Percentiles rank a stretch among this genome's conserved stretches.
These are phyloP conservation scores for Tichodroma muraria DNA, from an alignment of 2,113 vertebrate species.

Conservation along the genomic window DNA sequence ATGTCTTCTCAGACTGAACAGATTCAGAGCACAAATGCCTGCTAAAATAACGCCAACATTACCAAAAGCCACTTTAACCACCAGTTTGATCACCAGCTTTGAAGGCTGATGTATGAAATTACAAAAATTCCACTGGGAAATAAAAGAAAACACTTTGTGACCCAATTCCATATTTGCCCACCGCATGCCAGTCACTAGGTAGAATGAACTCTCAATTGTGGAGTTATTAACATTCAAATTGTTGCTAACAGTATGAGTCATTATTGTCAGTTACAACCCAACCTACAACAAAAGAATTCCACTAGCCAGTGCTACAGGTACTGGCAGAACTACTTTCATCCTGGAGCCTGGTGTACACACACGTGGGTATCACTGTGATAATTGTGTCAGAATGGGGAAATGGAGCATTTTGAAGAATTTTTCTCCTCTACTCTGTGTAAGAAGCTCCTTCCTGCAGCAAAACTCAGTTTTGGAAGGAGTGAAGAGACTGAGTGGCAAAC, in stretches of 20 bases:
- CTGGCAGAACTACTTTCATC: not conserved
- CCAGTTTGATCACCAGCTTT: not conserved
- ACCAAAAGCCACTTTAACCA: not conserved
- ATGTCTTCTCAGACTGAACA: not conserved
- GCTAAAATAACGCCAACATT: not conserved
- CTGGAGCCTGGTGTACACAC: not conserved
- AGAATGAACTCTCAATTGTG: not conserved
- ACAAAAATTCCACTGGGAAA: not conserved
- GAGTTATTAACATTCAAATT: not conserved
- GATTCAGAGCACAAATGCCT: not conserved
- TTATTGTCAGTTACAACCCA: not conserved
- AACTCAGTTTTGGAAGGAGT: not conserved
- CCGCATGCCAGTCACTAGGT: not conserved
- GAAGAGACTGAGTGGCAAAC: not conserved
- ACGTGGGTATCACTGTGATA: accelerated
- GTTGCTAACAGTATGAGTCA: not conserved
- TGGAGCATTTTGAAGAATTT: not conserved
- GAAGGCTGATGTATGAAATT: not conserved
- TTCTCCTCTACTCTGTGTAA: not conserved
- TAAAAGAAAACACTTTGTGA: not conserved
- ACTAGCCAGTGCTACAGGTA: not conserved
- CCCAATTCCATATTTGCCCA: not conserved
- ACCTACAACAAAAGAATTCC: not conserved
- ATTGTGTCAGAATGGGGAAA: not conserved
- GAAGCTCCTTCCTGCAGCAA: not conserved